These are phyloP conservation scores for Plebejus melissa DNA, from an alignment of 2,888 invertebrate genomes.

Conservation along the genomic window DNA sequence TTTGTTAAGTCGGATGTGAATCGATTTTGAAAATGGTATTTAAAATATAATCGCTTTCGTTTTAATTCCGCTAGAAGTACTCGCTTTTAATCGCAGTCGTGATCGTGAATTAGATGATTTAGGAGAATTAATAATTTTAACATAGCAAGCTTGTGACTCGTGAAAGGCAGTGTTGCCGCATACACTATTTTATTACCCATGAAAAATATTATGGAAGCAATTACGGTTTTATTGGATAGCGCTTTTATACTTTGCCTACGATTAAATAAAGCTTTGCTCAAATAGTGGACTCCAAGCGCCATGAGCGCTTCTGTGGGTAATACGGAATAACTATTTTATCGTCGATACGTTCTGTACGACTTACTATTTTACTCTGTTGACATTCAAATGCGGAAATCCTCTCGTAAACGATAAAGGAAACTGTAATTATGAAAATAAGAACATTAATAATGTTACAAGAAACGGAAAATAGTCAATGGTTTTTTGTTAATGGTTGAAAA, in stretches of 20 bases:
- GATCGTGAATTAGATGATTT: slow-evolving; percentile 23
- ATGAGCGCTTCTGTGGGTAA: not conserved
- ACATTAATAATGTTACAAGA: not conserved
- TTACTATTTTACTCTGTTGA: slow-evolving; percentile 4
- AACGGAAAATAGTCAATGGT: not conserved
- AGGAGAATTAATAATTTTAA: slow-evolving; percentile 21
- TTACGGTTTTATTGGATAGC: slow-evolving; percentile 19
- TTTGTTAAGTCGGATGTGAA: slow-evolving; percentile 17
- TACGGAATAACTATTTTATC: not conserved
- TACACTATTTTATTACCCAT: slow-evolving; percentile 4
- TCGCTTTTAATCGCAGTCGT: slow-evolving; percentile 23
- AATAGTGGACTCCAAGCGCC: slow-evolving; percentile 13
- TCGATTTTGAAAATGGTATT: slow-evolving; percentile 16
- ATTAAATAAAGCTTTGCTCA: slow-evolving; percentile 24
- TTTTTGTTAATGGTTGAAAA: not conserved
- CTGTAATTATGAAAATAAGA: not conserved
- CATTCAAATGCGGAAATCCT: slow-evolving; percentile 3
- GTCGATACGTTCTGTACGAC: slow-evolving; percentile 2
- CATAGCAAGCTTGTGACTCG: slow-evolving; percentile 20
- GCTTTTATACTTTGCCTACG: slow-evolving; percentile 22
- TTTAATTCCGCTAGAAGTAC: slow-evolving; percentile 15
- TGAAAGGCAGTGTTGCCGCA: slow-evolving; percentile 18
- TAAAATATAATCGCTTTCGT: slow-evolving; percentile 12
- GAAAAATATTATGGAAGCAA: slow-evolving; percentile 5
- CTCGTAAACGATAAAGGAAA: not conserved